Percentiles rank a stretch among this genome's conserved stretches.
These are phyloP conservation scores for Mylabris sibirica DNA, from an alignment of 2,888 invertebrate genomes.

Conservation along the genomic window DNA sequence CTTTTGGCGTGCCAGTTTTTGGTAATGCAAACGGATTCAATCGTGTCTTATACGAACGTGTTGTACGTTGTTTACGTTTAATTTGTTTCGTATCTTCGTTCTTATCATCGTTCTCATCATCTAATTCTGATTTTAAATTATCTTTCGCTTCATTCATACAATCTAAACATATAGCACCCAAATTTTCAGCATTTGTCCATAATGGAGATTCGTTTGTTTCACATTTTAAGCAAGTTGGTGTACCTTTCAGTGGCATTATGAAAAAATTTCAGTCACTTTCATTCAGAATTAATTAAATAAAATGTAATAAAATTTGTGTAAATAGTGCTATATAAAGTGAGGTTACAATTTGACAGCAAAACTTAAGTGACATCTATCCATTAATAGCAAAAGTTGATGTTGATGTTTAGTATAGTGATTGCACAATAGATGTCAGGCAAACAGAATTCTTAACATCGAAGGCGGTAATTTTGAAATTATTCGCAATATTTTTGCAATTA, in stretches of 20 bases:
- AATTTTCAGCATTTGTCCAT: slow-evolving; percentile 77
- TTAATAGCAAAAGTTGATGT: background rate
- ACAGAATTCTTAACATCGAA: background rate
- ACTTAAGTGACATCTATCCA: background rate
- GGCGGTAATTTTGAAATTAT: background rate
- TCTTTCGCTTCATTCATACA: slow-evolving; percentile 70
- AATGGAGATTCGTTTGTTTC: slow-evolving; percentile 73
- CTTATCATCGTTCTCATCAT: slow-evolving; percentile 51
- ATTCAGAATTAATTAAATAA: slow-evolving; percentile 11
- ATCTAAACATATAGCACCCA: slow-evolving; percentile 78
- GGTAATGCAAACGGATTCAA: slow-evolving; percentile 60
- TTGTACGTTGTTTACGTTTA: slow-evolving; percentile 67
- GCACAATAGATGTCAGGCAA: background rate
- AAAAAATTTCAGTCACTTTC: background rate
- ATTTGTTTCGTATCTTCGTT: slow-evolving; percentile 64
- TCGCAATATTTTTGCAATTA: background rate
- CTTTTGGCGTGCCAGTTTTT: slow-evolving; percentile 65
- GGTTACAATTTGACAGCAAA: background rate
- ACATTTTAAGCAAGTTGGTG: slow-evolving; percentile 76
- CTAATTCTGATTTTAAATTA: slow-evolving; percentile 53
- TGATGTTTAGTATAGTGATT: background rate
- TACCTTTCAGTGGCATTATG: slow-evolving; percentile 61
- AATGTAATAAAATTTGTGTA: slow-evolving; percentile 13
- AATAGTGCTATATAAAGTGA: background rate
- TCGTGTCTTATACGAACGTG: slow-evolving; percentile 62